Percentiles rank a stretch among this genome's conserved stretches.
Evolutionary conservation across 2,797 vertebrate genomes (phyloP).

Genomic region (Macropodus opercularis): DNA sequence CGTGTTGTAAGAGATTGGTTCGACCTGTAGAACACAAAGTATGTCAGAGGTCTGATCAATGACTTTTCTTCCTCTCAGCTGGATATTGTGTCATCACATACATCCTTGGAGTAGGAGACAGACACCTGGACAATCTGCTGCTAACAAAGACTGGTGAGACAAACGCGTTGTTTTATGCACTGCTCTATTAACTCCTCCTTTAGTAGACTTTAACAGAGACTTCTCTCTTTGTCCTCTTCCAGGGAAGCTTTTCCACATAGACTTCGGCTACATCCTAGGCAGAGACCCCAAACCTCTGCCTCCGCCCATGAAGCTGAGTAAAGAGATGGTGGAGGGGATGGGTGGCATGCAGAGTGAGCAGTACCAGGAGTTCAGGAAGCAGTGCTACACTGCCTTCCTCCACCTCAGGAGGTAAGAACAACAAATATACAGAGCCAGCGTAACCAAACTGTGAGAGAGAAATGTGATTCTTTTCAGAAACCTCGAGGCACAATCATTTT

Average conservation of each 20-base stretch:
- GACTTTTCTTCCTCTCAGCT: slow-evolving; percentile 76
- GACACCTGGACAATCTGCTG: slow-evolving; percentile 97
- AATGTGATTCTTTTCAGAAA: neutral
- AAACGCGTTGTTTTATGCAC: neutral
- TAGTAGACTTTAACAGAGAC: neutral
- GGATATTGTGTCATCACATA: slow-evolving; percentile 99
- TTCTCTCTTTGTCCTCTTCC: neutral
- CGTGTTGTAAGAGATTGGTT: fast-evolving
- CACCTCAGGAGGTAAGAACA: slow-evolving; percentile 90
- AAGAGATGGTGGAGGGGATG: slow-evolving; percentile 99
- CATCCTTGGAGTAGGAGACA: slow-evolving; percentile 96
- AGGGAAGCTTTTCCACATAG: slow-evolving; percentile 98
- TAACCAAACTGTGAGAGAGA: neutral
- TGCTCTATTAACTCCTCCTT: fast-evolving
- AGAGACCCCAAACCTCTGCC: slow-evolving; percentile 97
- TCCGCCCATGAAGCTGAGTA: slow-evolving; percentile 98
- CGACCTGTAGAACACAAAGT: neutral
- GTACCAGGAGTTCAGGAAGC: slow-evolving; percentile 98
- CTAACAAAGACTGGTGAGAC: slow-evolving; percentile 94
- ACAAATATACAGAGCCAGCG: neutral
- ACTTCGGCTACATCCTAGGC: slow-evolving; percentile 98
- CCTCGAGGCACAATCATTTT: neutral
- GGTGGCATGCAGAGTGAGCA: slow-evolving; percentile 98
- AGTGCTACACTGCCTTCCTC: slow-evolving; percentile 97
- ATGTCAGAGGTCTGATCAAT: neutral